Percentiles rank a stretch among this genome's conserved stretches.
These are phyloP conservation scores for Phyllotreta striolata DNA, from an alignment of 2,888 invertebrate species.

Conservation along the genomic window DNA sequence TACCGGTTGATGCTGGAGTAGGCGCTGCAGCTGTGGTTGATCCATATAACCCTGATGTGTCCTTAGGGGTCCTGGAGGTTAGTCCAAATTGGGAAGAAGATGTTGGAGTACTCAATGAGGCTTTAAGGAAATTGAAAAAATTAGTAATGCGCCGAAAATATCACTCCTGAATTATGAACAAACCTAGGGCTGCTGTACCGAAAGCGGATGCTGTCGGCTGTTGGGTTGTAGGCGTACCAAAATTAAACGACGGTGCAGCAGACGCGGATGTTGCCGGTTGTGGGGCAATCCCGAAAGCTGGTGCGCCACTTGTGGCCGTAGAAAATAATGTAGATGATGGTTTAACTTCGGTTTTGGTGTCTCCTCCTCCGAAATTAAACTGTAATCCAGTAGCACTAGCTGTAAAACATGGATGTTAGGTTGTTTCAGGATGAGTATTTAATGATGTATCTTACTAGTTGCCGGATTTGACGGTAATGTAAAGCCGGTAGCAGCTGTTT, in stretches of 20 bases:
- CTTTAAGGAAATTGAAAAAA: not conserved
- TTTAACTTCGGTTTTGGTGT: slow-evolving; percentile 39
- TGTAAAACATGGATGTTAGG: slow-evolving; percentile 21
- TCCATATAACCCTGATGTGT: slow-evolving; percentile 23
- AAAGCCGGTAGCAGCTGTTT: slow-evolving; percentile 52
- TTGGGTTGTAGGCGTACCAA: slow-evolving; percentile 36
- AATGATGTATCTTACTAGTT: slow-evolving; percentile 31
- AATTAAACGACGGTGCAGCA: slow-evolving; percentile 43
- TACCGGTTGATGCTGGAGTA: slow-evolving; percentile 39
- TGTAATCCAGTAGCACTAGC: slow-evolving; percentile 38
- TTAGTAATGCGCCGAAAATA: not conserved
- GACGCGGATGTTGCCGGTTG: slow-evolving; percentile 33
- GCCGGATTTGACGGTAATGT: slow-evolving; percentile 57
- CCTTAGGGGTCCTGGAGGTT: slow-evolving; percentile 14
- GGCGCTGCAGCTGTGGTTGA: slow-evolving; percentile 31
- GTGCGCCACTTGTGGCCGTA: slow-evolving; percentile 3
- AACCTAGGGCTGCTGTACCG: slow-evolving; percentile 30
- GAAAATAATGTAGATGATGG: slow-evolving; percentile 33
- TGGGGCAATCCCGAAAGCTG: slow-evolving; percentile 13
- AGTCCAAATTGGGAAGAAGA: slow-evolving; percentile 22
- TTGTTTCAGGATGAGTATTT: slow-evolving; percentile 5
- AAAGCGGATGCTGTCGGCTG: slow-evolving; percentile 25
- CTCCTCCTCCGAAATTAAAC: slow-evolving; percentile 44
- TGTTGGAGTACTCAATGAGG: not conserved
- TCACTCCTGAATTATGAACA: not conserved